These are phyloP conservation scores for Typhlichthys subterraneus DNA, from an alignment of 2,797 vertebrate species.

Conservation along the genomic window DNA sequence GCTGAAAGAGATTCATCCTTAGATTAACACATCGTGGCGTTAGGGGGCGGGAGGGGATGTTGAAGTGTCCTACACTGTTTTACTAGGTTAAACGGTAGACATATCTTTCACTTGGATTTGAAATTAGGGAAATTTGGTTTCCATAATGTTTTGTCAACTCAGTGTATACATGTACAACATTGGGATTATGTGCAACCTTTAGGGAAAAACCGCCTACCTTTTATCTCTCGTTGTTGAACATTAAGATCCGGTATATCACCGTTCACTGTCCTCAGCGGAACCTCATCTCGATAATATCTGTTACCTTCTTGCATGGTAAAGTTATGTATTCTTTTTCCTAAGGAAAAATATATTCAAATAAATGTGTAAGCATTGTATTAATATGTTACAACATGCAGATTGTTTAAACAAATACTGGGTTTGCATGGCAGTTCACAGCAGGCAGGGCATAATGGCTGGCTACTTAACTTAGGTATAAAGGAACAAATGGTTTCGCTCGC, in stretches of 20 bases:
- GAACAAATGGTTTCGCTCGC: too few relatives aligned
- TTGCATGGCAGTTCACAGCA: too few relatives aligned
- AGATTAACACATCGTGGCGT: too few relatives aligned
- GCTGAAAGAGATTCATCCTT: too few relatives aligned
- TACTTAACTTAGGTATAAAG: too few relatives aligned
- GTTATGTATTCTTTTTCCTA: slow-evolving; percentile 78
- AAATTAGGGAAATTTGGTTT: background rate
- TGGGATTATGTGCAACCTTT: slow-evolving; percentile 19
- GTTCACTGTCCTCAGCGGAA: slow-evolving; percentile 45
- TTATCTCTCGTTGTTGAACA: slow-evolving; percentile 2
- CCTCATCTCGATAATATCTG: slow-evolving; percentile 52
- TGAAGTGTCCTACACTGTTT: too few relatives aligned
- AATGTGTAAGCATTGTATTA: slow-evolving; percentile 68
- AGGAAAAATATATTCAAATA: slow-evolving; percentile 73
- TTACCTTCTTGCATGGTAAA: slow-evolving; percentile 80
- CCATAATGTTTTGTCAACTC: background rate
- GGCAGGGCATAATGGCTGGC: too few relatives aligned
- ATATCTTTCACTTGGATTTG: too few relatives aligned
- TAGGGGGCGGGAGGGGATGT: too few relatives aligned
- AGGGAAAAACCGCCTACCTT: background rate
- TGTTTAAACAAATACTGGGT: too few relatives aligned
- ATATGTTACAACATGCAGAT: too few relatives aligned
- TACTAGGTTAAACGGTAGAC: too few relatives aligned
- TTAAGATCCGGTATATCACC: slow-evolving; percentile 13
- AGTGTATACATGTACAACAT: slow-evolving; percentile 2